Base-by-base conservation (phyloP, 2,888 invertebrate genomes). In the Dendrolimus pini region DNA sequence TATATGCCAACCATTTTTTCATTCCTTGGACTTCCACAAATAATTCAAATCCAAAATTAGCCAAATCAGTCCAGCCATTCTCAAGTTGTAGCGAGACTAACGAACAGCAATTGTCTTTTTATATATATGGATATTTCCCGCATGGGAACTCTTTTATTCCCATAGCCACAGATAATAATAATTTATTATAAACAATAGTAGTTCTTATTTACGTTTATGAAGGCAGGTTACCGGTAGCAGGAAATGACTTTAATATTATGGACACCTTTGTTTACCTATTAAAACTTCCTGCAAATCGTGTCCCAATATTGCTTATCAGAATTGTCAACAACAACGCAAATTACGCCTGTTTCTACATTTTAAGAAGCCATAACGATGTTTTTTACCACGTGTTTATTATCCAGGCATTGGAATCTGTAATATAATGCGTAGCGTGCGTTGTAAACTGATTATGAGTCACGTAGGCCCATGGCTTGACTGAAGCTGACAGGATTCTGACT, bases 361-460 rank as follows among this genome's bases (percentile, higher is more conserved):
- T 47, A 47, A 10, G 12, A 47, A 10, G 47, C 9, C 47, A 9
- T 47, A 47, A 47, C 47, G 3, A 0, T 47, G 47, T 47, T 47
- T 47, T 47, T 12, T 9, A 47, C 47, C 47, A 47, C 47, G 47
- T 47, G 47, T 47, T 30, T 30, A 47, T 9, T 12, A 47, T 47
- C 10, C 9, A 9, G 47, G 9, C 47, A 47, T 12, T 47, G 47
- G 47, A 47, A 47, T 47, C 47, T 47, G 47, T 47, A 10, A 47
- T 6, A 47, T 47, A 47, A 47, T 8, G 47, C 47, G 47, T 58
- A 57, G 57, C 59, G 56, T 61, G 55, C 56, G 2, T 58, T 56
- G 58, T 56, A 58, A 61, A 59, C 60, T 59, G 58, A 59, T 57
- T 56, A 52, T 61, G 53, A 59, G 61, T 42, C 61, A 61, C 7